These are phyloP conservation scores for Congeria kusceri DNA, from an alignment of 2,888 invertebrate species.

Conservation along the genomic window DNA sequence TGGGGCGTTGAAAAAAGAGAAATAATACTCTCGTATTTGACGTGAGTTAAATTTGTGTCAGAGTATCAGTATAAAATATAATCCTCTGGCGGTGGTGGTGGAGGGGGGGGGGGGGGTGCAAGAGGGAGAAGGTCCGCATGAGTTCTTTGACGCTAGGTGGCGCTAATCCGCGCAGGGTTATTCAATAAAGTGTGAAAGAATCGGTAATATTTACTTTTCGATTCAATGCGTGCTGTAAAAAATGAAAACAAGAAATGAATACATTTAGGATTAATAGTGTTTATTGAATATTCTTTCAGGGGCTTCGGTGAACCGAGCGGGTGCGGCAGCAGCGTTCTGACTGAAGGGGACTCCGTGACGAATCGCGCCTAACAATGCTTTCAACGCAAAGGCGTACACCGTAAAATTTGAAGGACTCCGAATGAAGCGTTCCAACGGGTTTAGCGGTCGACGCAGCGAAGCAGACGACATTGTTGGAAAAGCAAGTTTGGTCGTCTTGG, in stretches of 20 bases:
- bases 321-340: slow-evolving; percentile 26
- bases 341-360: slow-evolving; percentile 24
- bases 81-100: slow-evolving; percentile 5
- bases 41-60: too few relatives aligned
- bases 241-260: slow-evolving; percentile 29
- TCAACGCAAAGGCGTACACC: slow-evolving; percentile 21
- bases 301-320: slow-evolving; percentile 1
- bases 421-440: slow-evolving; percentile 14
- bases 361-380: slow-evolving; percentile 16
- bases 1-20: slow-evolving; percentile 24
- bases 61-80: too few relatives aligned
- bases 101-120: slow-evolving; percentile 5
- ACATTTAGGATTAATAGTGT: slow-evolving; percentile 30
- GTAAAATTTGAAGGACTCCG: slow-evolving; percentile 26
- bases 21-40: neutral
- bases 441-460: slow-evolving; percentile 1
- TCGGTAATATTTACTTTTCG: slow-evolving; percentile 29
- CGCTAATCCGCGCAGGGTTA: neutral
- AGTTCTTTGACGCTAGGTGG: neutral
- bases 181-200: slow-evolving; percentile 27
- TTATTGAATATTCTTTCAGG: slow-evolving; percentile 26
- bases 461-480: slow-evolving; percentile 23
- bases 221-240: slow-evolving; percentile 14
- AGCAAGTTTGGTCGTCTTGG: slow-evolving; percentile 18
- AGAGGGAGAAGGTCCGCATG: neutral